Base-by-base conservation (phyloP, 2,113 vertebrate species). In the Urocynchramus pylzowi region DNA sequence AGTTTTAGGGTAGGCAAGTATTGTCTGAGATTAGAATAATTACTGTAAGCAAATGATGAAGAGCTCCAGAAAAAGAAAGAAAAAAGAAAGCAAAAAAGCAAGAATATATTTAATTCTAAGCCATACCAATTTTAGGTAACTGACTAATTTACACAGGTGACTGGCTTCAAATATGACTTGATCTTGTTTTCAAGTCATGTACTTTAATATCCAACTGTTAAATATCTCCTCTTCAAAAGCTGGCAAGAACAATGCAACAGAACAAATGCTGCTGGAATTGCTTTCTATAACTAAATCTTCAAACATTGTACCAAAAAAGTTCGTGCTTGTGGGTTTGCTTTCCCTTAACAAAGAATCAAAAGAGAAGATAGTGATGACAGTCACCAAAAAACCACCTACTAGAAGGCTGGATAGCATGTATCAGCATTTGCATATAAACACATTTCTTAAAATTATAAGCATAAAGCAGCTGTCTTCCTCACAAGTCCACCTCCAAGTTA, bases 291-390 rank as follows among this genome's bases (percentile, higher is more conserved):
- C 79, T 60, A 90, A 79, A 84, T 52, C 73, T 83, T 93, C 49
- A 93, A 92, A 37, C 35, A 64, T 64, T 49, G 26, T 59, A 90
- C 92, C 78, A 93, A 97, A 96, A 95, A 94, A 53, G 30, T 78
- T 77, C 27, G 3, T 77, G 64, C 84, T 59, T 85, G 85, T 97
- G 94, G 91, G 94, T 69, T 96, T 96, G 93, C 84, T 95, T 92
- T 88, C 76, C 49, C 42, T 88, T 93, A 85, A 89, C 89, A 87
- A 96, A 88, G 63, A 80, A 88, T 47, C 84, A 84, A 74, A 78
- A 93, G 77, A 89, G 84, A 93, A 79, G 90, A 92, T 35, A 74
- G 95, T 74, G 79, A 94, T 96, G 95, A 95, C 87, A 94, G 92
- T 93, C 67, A 65, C 87, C 49, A 82, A 94, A 91, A 93, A 77